Evolutionary conservation across 2,888 invertebrate species (phyloP).

Genomic region (Drosophila longiperda): DNA sequence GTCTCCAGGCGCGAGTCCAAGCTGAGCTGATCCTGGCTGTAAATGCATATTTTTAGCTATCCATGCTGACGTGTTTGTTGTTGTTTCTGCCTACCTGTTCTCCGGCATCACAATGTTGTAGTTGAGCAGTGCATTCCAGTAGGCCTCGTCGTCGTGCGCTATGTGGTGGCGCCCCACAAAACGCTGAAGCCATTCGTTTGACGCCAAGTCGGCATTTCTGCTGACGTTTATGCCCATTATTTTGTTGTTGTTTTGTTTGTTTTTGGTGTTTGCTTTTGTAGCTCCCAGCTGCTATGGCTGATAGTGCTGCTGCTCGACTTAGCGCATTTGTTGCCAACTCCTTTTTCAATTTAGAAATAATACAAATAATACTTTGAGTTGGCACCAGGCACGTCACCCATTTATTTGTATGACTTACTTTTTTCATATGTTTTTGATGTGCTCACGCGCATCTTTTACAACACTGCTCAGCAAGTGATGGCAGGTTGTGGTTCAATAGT

Average conservation of each 20-base stretch:
- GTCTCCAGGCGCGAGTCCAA: constrained; percentile 92
- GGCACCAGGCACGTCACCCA: constrained; percentile 67
- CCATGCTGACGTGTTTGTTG: constrained; percentile 20
- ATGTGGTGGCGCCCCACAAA: constrained; percentile 91
- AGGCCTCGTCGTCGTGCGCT: constrained; percentile 94
- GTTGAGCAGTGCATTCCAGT: constrained; percentile 97
- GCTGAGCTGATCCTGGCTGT: constrained; percentile 91
- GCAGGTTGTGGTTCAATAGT: constrained; percentile 14
- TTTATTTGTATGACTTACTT: constrained; percentile 49
- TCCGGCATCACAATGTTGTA: constrained; percentile 94
- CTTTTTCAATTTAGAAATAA: constrained; percentile 37
- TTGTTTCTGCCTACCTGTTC: constrained; percentile 86
- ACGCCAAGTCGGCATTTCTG: constrained; percentile 91
- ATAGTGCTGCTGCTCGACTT: constrained; percentile 33
- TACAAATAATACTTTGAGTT: constrained; percentile 50
- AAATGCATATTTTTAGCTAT: constrained; percentile 62
- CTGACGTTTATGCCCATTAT: constrained; percentile 93
- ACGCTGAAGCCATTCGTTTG: constrained; percentile 91
- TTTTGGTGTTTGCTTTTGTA: constrained; percentile 18
- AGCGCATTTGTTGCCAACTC: constrained; percentile 41
- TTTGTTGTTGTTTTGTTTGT: background rate
- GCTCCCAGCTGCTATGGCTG: constrained; percentile 17
- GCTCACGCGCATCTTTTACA: constrained; percentile 20
- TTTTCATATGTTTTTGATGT: constrained; percentile 58
- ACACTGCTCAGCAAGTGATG: constrained; percentile 41